phyloP scores from a whole-genome alignment of 1,140 invertebrate genomes.

The Mya arenaria region DNA sequence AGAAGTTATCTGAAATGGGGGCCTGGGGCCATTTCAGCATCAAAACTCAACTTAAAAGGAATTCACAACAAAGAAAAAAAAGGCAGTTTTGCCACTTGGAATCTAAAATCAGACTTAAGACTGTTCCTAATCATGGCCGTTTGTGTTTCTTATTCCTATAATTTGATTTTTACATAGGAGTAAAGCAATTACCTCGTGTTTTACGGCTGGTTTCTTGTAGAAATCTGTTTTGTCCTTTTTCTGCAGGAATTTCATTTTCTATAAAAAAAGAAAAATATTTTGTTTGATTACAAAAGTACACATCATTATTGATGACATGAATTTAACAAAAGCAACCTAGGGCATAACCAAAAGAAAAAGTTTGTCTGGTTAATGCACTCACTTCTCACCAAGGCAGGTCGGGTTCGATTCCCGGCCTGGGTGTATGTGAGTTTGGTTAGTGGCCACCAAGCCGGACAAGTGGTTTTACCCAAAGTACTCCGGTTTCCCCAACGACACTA shows the following conservation, averaged over 20 bases:
- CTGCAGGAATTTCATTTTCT: slow-evolving; percentile 80
- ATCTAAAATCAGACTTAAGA: too few relatives aligned
- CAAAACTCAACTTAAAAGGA: too few relatives aligned
- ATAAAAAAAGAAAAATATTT: slow-evolving; percentile 49
- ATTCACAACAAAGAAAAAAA: too few relatives aligned
- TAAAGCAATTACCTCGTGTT: slow-evolving; percentile 68
- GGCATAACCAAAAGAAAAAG: neutral
- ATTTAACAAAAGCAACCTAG: neutral
- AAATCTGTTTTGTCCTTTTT: slow-evolving; percentile 73
- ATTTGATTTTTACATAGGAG: too few relatives aligned
- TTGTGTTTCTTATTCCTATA: too few relatives aligned
- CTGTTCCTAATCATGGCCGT: too few relatives aligned
- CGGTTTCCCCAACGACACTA: too few relatives aligned
- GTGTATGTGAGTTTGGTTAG: neutral
- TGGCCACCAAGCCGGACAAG: neutral
- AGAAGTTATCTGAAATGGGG: too few relatives aligned
- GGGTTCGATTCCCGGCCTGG: neutral
- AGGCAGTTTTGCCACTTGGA: too few relatives aligned
- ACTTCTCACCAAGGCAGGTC: neutral
- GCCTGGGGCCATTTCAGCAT: too few relatives aligned
- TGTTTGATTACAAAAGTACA: neutral
- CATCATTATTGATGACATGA: neutral
- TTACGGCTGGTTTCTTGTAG: slow-evolving; percentile 65
- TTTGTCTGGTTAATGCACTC: neutral
- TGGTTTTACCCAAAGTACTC: too few relatives aligned